Percentiles rank a stretch among this genome's conserved stretches.
phyloP scores from a whole-genome alignment of 2,888 invertebrate genomes.

The Drosophila subsilvestris region DNA sequence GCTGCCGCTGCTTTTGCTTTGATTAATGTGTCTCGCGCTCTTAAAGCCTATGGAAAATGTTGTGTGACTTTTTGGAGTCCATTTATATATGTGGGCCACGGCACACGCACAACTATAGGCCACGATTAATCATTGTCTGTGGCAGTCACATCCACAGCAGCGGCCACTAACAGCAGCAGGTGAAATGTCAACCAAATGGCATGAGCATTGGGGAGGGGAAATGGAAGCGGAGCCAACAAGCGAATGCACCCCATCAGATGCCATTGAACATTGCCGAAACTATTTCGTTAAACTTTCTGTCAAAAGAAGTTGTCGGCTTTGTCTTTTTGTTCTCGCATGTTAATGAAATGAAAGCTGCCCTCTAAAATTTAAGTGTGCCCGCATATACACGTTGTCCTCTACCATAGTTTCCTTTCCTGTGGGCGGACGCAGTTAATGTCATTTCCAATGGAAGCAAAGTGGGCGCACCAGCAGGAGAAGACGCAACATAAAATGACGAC shows the following conservation, averaged over 20 bases:
- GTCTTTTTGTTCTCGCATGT: constrained; percentile 31
- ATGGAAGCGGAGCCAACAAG: constrained; percentile 1
- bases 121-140: constrained; percentile 68
- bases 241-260: constrained; percentile 15
- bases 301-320: constrained; percentile 1
- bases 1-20: constrained; percentile 47
- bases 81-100: constrained; percentile 36
- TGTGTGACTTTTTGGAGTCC: constrained; percentile 64
- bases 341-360: constrained; percentile 37
- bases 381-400: neutral
- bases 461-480: neutral
- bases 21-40: constrained; percentile 65
- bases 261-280: neutral
- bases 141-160: constrained; percentile 34
- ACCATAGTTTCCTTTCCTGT: constrained; percentile 12
- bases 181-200: constrained; percentile 43
- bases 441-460: constrained; percentile 14
- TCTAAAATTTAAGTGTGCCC: constrained; percentile 44
- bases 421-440: constrained; percentile 24
- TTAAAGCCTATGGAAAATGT: constrained; percentile 61
- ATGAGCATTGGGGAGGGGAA: neutral
- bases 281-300: constrained; percentile 6
- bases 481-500: constrained; percentile 31
- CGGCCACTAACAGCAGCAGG: constrained; percentile 46
- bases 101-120: constrained; percentile 44